Percentiles rank a stretch among this genome's conserved stretches.
These are phyloP conservation scores for Otus sunia DNA, from an alignment of 2,113 vertebrate genomes.

Conservation along the genomic window DNA sequence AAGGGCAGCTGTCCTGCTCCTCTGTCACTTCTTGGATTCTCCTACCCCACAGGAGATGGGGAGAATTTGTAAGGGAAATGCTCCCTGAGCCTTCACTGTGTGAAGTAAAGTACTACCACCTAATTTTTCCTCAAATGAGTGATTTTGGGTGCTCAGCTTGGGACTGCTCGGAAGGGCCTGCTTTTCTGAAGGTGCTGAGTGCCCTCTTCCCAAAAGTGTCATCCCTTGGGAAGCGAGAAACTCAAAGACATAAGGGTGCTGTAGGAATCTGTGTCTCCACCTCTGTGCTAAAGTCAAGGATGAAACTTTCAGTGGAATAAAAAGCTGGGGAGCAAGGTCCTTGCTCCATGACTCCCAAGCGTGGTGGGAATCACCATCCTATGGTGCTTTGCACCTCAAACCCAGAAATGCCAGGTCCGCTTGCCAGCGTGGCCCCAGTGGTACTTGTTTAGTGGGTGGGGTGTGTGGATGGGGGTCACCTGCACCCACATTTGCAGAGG, in stretches of 20 bases:
- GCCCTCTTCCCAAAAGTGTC: neutral
- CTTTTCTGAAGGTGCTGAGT: neutral
- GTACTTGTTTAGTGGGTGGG: neutral
- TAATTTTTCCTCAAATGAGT: neutral
- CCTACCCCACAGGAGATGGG: neutral
- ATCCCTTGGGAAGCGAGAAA: neutral
- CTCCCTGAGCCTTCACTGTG: neutral
- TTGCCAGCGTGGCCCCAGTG: neutral
- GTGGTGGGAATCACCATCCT: accelerated
- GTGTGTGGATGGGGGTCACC: neutral
- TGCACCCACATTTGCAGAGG: accelerated
- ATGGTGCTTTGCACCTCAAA: neutral
- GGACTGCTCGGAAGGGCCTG: neutral
- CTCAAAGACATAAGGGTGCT: neutral
- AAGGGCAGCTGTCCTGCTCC: neutral
- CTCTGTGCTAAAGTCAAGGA: neutral
- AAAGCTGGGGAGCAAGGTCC: neutral
- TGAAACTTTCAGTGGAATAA: neutral
- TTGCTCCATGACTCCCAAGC: accelerated
- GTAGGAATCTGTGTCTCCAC: neutral
- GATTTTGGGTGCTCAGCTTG: neutral
- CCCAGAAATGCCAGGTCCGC: neutral
- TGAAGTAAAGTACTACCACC: neutral
- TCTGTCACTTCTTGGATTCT: accelerated
- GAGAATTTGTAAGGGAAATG: neutral